phyloP scores from a whole-genome alignment of 2,797 vertebrate species.

The Cuculus canorus region DNA sequence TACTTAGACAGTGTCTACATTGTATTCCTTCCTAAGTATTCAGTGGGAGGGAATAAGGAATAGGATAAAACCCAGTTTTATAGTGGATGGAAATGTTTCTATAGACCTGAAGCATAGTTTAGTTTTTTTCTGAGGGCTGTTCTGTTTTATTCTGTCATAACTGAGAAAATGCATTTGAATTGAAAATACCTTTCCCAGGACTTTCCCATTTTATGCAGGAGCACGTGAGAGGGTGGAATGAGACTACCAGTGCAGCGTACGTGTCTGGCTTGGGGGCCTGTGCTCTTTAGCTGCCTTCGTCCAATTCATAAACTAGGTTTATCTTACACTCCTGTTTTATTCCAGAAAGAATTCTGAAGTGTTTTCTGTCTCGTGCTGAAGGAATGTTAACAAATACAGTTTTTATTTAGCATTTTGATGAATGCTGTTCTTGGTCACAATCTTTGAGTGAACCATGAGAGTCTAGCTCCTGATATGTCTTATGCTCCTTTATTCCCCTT shows the following conservation, averaged over 20 bases:
- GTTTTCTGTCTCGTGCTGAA: not conserved
- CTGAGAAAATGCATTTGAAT: not conserved
- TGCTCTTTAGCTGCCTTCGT: not conserved
- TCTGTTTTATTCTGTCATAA: constrained; percentile 6
- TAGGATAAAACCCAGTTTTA: no score
- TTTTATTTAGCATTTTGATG: constrained; percentile 9
- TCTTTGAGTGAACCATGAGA: not conserved
- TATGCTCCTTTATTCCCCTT: not conserved
- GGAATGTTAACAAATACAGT: constrained; percentile 15
- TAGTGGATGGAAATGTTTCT: not conserved
- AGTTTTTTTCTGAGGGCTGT: not conserved
- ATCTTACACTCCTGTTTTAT: not conserved
- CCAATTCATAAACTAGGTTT: not conserved
- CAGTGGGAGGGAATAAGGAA: no score
- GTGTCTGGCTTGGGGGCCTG: not conserved
- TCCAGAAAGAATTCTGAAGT: constrained; percentile 30
- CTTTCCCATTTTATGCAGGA: not conserved
- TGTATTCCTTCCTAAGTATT: not conserved
- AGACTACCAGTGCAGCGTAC: not conserved
- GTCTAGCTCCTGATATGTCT: not conserved
- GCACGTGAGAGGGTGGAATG: not conserved
- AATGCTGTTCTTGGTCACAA: not conserved
- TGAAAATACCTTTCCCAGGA: not conserved
- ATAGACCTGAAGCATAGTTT: not conserved
- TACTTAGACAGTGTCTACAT: not conserved